These are phyloP conservation scores for Neotoma lepida DNA, from an alignment of 2,113 vertebrate genomes.

Conservation along the genomic window DNA sequence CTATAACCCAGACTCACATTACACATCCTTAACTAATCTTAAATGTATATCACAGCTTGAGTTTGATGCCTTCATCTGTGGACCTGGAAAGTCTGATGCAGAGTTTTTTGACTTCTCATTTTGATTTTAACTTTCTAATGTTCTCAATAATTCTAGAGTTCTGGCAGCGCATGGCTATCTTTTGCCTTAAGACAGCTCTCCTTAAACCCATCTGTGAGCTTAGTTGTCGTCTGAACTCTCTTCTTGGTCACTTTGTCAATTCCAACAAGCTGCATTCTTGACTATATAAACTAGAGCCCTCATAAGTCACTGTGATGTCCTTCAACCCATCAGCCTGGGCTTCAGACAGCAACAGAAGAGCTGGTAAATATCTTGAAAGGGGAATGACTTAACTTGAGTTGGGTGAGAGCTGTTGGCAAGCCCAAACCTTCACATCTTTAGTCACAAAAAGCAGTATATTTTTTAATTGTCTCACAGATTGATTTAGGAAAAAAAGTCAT, in stretches of 20 bases:
- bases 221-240: not conserved
- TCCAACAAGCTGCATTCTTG: not conserved
- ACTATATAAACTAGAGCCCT: not conserved
- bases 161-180: not conserved
- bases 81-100: not conserved
- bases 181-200: not conserved
- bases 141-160: not conserved
- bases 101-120: not conserved
- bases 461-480: conserved; percentile 54
- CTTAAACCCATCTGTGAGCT: not conserved
- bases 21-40: not conserved
- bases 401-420: not conserved
- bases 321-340: not conserved
- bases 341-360: not conserved
- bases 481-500: conserved; percentile 51
- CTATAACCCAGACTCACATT: not conserved
- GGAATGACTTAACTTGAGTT: not conserved
- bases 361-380: too few relatives aligned
- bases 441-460: conserved; percentile 13
- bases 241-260: not conserved
- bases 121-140: not conserved
- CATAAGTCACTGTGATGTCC: not conserved
- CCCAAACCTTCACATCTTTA: not conserved
- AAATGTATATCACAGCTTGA: not conserved
- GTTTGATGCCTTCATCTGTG: not conserved